Percentiles rank a stretch among this genome's conserved stretches.
Evolutionary conservation across 2,113 vertebrate genomes (phyloP).

Genomic region (Prunella fulvescens): DNA sequence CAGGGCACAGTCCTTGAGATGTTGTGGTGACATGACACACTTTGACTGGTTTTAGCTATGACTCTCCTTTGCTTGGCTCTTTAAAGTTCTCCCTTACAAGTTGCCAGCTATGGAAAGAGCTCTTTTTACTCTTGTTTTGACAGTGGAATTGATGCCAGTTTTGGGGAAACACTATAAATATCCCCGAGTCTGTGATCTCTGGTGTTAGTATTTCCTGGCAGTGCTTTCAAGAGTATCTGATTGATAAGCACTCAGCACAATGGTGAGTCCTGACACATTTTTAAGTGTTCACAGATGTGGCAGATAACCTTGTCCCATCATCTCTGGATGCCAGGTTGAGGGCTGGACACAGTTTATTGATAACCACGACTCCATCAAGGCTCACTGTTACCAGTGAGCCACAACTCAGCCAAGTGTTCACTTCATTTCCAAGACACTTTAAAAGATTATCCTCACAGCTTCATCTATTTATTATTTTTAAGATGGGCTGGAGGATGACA

Average conservation of each 20-base stretch:
- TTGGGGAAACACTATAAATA: not conserved
- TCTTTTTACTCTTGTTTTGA: conserved; percentile 13
- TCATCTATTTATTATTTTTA: not conserved
- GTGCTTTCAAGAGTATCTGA: not conserved
- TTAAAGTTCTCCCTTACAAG: not conserved
- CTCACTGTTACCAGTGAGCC: not conserved
- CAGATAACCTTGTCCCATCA: not conserved
- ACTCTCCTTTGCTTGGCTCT: not conserved
- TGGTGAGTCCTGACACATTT: not conserved
- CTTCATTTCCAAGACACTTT: not conserved
- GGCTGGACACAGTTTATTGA: not conserved
- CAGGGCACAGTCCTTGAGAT: not conserved
- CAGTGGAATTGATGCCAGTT: not conserved
- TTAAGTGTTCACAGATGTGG: not conserved
- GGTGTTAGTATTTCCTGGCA: not conserved
- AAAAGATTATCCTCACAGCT: not conserved
- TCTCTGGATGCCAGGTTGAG: not conserved
- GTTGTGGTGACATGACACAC: not conserved
- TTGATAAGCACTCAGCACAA: not conserved
- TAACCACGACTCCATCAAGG: not conserved
- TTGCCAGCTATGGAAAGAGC: not conserved
- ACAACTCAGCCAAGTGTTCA: not conserved
- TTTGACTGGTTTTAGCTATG: not conserved
- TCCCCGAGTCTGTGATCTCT: not conserved
- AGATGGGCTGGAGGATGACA: not conserved